These are phyloP conservation scores for Phyllotreta cruciferae DNA, from an alignment of 2,888 invertebrate species.

Conservation along the genomic window DNA sequence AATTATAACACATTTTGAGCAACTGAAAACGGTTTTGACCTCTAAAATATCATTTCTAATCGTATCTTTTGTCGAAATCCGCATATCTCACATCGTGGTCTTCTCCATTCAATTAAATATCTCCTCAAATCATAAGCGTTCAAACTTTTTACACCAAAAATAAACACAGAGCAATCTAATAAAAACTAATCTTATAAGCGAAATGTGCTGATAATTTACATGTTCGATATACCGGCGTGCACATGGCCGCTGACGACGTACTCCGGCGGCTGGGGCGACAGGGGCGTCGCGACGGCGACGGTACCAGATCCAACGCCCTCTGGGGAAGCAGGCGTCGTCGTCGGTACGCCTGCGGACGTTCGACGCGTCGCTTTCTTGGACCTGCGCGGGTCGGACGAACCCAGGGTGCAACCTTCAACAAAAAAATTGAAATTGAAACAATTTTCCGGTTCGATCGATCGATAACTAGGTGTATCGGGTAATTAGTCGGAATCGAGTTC, in stretches of 20 bases:
- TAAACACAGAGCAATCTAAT: not conserved
- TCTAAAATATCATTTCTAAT: too few relatives aligned
- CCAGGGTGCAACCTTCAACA: not conserved
- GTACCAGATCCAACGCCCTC: not conserved
- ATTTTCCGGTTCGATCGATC: too few relatives aligned
- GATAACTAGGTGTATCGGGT: too few relatives aligned
- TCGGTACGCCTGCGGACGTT: not conserved
- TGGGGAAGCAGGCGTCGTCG: slow-evolving; percentile 8
- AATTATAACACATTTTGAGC: too few relatives aligned
- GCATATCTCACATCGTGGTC: too few relatives aligned
- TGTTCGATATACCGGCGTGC: slow-evolving; percentile 60
- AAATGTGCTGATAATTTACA: slow-evolving; percentile 54
- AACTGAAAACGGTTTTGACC: too few relatives aligned
- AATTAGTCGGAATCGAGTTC: too few relatives aligned
- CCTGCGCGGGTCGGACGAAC: slow-evolving; percentile 30
- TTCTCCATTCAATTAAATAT: too few relatives aligned
- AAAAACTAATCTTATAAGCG: slow-evolving; percentile 14
- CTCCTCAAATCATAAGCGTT: too few relatives aligned
- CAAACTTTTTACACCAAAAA: too few relatives aligned
- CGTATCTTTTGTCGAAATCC: too few relatives aligned
- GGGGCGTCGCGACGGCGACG: slow-evolving; percentile 35
- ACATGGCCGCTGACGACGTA: slow-evolving; percentile 53
- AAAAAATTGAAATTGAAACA: too few relatives aligned
- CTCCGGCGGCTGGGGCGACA: slow-evolving; percentile 40
- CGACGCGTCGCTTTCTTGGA: slow-evolving; percentile 18